A percentile compares a stretch with the other conserved stretches of the same genome.
Evolutionary conservation across 2,888 invertebrate species (phyloP).

Genomic region (Ennomos erosarius): DNA sequence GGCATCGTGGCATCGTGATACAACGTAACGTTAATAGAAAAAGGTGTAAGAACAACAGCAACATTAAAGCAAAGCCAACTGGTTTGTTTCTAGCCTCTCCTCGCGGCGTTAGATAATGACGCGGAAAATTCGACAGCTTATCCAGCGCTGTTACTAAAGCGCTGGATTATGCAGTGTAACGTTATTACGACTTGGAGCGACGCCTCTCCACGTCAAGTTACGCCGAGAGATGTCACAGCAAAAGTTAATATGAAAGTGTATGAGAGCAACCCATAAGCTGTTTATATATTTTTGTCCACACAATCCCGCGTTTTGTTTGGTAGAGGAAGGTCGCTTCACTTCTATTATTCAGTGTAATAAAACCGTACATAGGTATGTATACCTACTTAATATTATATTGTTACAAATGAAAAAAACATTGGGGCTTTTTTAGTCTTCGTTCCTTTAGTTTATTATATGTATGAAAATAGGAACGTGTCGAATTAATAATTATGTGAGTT

Average conservation of each 20-base stretch:
- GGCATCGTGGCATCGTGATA: too few species aligned
- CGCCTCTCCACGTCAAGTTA: constrained; percentile 34
- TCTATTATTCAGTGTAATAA: constrained; percentile 26
- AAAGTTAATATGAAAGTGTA: constrained; percentile 33
- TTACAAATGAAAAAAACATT: constrained; percentile 4
- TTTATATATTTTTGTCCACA: constrained; percentile 25
- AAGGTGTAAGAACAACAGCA: constrained; percentile 44
- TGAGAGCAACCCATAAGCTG: constrained; percentile 20
- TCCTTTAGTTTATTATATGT: neutral
- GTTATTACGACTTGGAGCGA: constrained; percentile 43
- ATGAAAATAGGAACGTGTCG: too few species aligned
- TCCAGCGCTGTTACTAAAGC: constrained; percentile 54
- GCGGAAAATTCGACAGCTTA: constrained; percentile 67
- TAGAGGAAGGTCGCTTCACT: constrained; percentile 20
- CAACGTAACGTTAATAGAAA: neutral
- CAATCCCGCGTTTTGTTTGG: constrained; percentile 15
- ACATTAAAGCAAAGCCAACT: constrained; percentile 57
- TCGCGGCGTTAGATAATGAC: constrained; percentile 63
- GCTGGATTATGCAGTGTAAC: constrained; percentile 65
- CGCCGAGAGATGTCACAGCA: constrained; percentile 33
- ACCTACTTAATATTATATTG: constrained; percentile 1
- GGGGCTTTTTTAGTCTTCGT: constrained; percentile 7
- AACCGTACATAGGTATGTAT: neutral
- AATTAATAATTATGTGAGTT: too few species aligned
- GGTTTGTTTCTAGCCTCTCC: constrained; percentile 50